These are phyloP conservation scores for Chorisops tibialis DNA, from an alignment of 2,888 invertebrate genomes.

Conservation along the genomic window DNA sequence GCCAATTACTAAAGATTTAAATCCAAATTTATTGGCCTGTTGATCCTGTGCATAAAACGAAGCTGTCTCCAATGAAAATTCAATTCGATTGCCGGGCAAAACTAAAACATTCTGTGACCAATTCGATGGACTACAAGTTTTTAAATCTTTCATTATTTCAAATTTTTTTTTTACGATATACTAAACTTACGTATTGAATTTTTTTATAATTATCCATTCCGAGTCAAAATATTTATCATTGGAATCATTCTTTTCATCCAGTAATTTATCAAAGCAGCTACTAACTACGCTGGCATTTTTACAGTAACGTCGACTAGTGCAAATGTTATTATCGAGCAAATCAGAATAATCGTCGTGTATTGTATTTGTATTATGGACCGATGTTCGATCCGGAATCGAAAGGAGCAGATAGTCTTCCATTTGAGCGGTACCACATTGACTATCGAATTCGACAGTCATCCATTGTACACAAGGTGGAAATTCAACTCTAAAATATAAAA, in stretches of 20 bases:
- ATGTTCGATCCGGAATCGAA: constrained; percentile 58
- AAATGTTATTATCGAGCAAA: constrained; percentile 46
- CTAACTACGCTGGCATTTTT: constrained; percentile 42
- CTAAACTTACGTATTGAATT: constrained; percentile 58
- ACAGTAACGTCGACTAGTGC: constrained; percentile 37
- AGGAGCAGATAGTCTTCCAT: constrained; percentile 84
- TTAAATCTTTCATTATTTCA: too few relatives aligned
- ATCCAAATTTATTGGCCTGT: constrained; percentile 72
- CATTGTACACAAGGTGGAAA: constrained; percentile 88
- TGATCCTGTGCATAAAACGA: constrained; percentile 92
- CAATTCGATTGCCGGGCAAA: constrained; percentile 88
- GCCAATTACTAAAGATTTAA: constrained; percentile 76
- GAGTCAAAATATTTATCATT: constrained; percentile 35
- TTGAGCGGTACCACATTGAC: constrained; percentile 87
- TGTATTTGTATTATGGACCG: constrained; percentile 35
- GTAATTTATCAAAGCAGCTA: constrained; percentile 38
- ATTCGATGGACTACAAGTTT: constrained; percentile 42
- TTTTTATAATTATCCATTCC: constrained; percentile 65
- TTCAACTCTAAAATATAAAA: constrained; percentile 60
- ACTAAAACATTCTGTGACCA: constrained; percentile 88
- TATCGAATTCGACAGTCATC: constrained; percentile 91
- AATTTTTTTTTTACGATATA: too few relatives aligned
- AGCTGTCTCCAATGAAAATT: constrained; percentile 93
- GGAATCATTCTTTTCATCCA: constrained; percentile 41
- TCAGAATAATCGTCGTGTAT: constrained; percentile 45